Percentiles rank a stretch among this genome's conserved stretches.
Evolutionary conservation across 2,797 vertebrate genomes (phyloP).

Genomic region (Gymnodraco acuticeps): DNA sequence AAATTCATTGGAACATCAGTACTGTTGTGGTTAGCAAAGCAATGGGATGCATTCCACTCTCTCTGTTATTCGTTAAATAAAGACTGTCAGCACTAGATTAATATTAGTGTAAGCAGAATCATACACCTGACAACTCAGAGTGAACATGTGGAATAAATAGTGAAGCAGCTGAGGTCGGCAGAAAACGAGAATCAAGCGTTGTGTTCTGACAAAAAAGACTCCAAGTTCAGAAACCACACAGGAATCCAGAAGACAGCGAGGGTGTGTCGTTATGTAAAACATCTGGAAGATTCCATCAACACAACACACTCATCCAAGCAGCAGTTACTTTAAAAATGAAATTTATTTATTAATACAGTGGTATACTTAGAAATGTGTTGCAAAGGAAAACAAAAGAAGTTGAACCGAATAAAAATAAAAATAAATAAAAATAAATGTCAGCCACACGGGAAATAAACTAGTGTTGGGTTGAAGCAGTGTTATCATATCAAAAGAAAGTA

Average conservation of each 20-base stretch:
- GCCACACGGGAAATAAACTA: conserved; percentile 92
- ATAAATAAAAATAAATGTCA: conserved; percentile 86
- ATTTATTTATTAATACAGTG: conserved; percentile 97
- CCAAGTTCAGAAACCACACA: conserved; percentile 17
- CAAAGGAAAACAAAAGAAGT: conserved; percentile 86
- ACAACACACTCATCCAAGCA: conserved; percentile 21
- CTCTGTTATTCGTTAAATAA: conserved; percentile 6
- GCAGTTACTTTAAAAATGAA: conserved; percentile 95
- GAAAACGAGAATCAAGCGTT: conserved; percentile 2
- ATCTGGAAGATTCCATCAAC: conserved; percentile 41
- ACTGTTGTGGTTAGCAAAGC: background rate
- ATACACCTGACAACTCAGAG: background rate
- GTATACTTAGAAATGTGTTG: conserved; percentile 98
- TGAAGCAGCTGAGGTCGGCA: conserved; percentile 8
- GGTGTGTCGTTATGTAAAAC: conserved; percentile 34
- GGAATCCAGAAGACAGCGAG: background rate
- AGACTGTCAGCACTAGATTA: background rate
- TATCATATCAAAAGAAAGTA: conserved; percentile 96
- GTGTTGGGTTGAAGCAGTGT: conserved; percentile 94
- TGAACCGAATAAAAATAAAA: conserved; percentile 75
- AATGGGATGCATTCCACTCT: background rate
- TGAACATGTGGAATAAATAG: conserved; percentile 11
- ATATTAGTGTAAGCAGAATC: background rate
- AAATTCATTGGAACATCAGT: background rate
- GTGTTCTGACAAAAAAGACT: background rate